A percentile compares a stretch with the other conserved stretches of the same genome.
Evolutionary conservation across 2,888 invertebrate genomes (phyloP).

Genomic region (Tipula confusa): DNA sequence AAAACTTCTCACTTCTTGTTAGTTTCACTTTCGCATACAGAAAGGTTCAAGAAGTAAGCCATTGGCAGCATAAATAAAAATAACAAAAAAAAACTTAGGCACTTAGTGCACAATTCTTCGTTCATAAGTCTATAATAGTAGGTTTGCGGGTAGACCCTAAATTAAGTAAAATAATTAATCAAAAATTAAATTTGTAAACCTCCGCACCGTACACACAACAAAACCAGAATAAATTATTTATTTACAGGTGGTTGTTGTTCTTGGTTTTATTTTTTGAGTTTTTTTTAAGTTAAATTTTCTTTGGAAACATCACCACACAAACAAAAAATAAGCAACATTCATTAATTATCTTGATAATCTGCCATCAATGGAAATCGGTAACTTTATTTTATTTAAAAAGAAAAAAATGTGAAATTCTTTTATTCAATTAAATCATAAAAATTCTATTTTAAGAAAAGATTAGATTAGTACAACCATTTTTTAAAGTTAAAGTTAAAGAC

Average conservation of each 20-base stretch:
- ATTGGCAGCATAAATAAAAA: too few relatives aligned
- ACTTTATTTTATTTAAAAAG: constrained; percentile 21
- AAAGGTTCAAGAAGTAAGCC: too few relatives aligned
- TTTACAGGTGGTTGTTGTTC: constrained; percentile 9
- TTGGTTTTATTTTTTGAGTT: not conserved
- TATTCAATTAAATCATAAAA: not conserved
- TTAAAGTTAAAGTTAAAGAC: not conserved
- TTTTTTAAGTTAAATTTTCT: not conserved
- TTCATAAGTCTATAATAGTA: too few relatives aligned
- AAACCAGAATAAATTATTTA: not conserved
- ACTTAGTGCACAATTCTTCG: too few relatives aligned
- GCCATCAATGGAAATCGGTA: constrained; percentile 31
- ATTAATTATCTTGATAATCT: constrained; percentile 32
- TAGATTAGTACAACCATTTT: not conserved
- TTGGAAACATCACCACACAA: not conserved
- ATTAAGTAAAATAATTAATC: not conserved
- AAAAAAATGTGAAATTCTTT: not conserved
- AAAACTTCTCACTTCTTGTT: too few relatives aligned
- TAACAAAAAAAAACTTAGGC: too few relatives aligned
- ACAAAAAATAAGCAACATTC: constrained; percentile 27
- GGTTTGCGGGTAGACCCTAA: not conserved
- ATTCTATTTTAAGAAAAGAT: not conserved
- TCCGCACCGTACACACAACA: not conserved
- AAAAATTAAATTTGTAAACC: not conserved
- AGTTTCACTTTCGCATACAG: too few relatives aligned